Base-by-base conservation (phyloP, 2,113 vertebrate species). In the Erpornis zantholeuca region DNA sequence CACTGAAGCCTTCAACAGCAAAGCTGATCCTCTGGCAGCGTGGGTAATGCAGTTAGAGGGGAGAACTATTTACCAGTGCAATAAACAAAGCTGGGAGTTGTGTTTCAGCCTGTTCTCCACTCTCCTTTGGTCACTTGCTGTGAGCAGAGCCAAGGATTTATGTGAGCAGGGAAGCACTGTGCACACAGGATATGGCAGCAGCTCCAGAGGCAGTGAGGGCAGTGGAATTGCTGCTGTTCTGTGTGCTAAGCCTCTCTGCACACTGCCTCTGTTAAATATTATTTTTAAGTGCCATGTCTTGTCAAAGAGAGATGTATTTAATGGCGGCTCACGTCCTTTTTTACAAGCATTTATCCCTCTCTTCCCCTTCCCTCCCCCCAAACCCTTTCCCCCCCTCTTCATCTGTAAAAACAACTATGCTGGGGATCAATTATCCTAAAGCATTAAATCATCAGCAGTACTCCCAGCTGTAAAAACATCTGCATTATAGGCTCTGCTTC, bases 401-500 rank as follows among this genome's bases (percentile, higher is more conserved):
- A 50, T 90, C 64, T 83, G 44, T 73, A 92, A 93, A 95, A 96
- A 77, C 66, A 90, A 8, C 63, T 54, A 18, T 29, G 68, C 29
- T 71, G 40, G 49, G 40, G 49, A 90, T 70, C 80, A 90, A 93
- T 97, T 96, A 94, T 78, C 47, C 64, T 57, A 68, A 88, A 73
- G 68, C 71, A 93, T 90, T 88, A 92, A 93, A 92, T 75, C 82
- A 90, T 52, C 85, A 90, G 52, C 60, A 75, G 52, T 49, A 52
- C 28, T 93, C 85, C 88, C 96, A 96, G 92, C 96, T 96, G 96
- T 94, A 95, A 88, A 95, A 97, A 96, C 94, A 96, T 94, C 94
- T 97, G 96, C 95, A 92, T 70, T 93, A 81, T 63, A 33, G 82
- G 40, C 93, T 90, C 64, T 83, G 90, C 31, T 75, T 52, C 82